These are phyloP conservation scores for Charanyca ferruginea DNA, from an alignment of 2,888 invertebrate species.

Conservation along the genomic window DNA sequence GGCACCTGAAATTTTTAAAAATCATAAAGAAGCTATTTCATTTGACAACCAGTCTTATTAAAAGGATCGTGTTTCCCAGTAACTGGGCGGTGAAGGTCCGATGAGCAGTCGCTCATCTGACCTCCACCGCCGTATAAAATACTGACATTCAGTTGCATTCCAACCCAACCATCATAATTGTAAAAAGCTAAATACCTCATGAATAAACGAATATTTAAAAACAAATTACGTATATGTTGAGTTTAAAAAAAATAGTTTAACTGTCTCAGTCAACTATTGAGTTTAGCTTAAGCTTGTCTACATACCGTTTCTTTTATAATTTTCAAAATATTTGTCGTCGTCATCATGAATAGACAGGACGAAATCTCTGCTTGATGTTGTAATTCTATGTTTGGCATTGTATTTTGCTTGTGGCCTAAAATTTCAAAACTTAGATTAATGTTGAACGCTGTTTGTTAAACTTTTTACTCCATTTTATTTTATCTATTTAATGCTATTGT, in stretches of 20 bases:
- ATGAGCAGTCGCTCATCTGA: too few species aligned
- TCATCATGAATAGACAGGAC: constrained; percentile 70
- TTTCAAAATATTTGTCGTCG: constrained; percentile 68
- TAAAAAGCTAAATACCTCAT: too few species aligned
- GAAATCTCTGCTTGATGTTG: constrained; percentile 56
- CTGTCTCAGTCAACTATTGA: too few species aligned
- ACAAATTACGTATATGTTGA: too few species aligned
- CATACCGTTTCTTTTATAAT: constrained; percentile 70
- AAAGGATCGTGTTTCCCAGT: too few species aligned
- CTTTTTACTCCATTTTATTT: neutral
- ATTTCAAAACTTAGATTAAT: neutral
- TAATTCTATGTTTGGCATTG: constrained; percentile 46
- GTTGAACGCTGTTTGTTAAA: neutral
- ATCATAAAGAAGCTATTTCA: neutral
- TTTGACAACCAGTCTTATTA: too few species aligned
- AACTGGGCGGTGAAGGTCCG: too few species aligned
- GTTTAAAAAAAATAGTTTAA: too few species aligned
- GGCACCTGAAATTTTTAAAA: constrained; percentile 78
- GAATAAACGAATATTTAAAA: too few species aligned
- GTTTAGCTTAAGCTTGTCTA: neutral
- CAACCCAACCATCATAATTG: too few species aligned
- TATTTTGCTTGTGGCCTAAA: constrained; percentile 40
- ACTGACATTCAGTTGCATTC: too few species aligned
- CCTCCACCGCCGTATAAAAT: too few species aligned
- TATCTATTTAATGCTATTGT: neutral